Evolutionary conservation across 2,113 vertebrate species (phyloP).

Genomic region (Alectura lathami): DNA sequence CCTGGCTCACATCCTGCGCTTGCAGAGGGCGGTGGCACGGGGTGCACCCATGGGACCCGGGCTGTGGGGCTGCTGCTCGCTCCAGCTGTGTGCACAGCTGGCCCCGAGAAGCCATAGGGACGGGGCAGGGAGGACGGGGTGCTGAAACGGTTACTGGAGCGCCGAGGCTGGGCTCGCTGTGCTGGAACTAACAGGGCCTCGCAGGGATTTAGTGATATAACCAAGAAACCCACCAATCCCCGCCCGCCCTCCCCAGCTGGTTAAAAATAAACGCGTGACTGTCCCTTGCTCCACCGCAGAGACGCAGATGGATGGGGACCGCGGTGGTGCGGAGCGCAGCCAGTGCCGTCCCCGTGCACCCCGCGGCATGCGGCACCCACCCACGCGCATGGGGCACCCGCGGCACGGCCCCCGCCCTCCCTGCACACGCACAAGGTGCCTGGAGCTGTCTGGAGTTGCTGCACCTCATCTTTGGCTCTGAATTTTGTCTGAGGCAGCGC

Average conservation of each 20-base stretch:
- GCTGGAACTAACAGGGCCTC: slow-evolving; percentile 70
- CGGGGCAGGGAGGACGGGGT: fast-evolving
- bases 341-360: not conserved
- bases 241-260: slow-evolving; percentile 29
- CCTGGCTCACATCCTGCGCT: not conserved
- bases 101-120: fast-evolving
- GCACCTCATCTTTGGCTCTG: not conserved
- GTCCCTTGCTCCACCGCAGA: slow-evolving; percentile 4
- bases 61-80: fast-evolving
- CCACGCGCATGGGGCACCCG: not conserved
- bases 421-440: fast-evolving
- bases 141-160: slow-evolving; percentile 60
- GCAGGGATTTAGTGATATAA: slow-evolving; percentile 74
- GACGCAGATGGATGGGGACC: not conserved
- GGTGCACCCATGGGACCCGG: not conserved
- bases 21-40: fast-evolving
- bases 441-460: not conserved
- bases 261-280: slow-evolving; percentile 70
- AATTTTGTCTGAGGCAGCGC: not conserved
- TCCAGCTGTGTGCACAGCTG: not conserved
- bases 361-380: fast-evolving
- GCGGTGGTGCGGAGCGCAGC: not conserved
- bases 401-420: fast-evolving
- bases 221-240: slow-evolving; percentile 64
- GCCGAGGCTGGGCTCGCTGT: not conserved